Base-by-base conservation (phyloP, 2,888 invertebrate genomes). In the Aricia artaxerxes region DNA sequence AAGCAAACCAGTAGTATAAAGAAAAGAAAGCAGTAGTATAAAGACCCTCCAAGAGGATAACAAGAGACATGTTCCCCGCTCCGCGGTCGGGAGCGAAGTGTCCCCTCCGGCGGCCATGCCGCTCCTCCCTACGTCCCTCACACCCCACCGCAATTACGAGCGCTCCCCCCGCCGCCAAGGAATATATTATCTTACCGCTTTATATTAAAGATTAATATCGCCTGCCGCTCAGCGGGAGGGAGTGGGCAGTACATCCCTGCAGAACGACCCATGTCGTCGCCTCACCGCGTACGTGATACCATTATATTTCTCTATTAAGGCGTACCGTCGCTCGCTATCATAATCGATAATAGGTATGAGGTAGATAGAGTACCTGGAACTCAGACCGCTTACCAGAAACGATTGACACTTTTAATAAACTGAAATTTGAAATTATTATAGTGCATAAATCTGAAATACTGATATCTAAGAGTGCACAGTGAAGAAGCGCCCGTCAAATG, bases 91-190 rank as follows among this genome's bases (percentile, higher is more conserved):
- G 86, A 85, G 89, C 88, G 89, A 89, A 91, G 90, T 93, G 92
- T 85, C 91, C 93, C 93, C 91, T 87, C 91, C 87, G 90, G 85
- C 90, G 85, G 89, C 92, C 91, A 90, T 90, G 86, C 91, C 88
- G 91, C 92, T 88, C 93, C 93, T 90, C 94, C 93, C 92, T 86
- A 87, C 86, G 90, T 84, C 88, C 92, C 93, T 90, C 94, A 93
- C 92, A 92, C 93, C 88, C 89, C 79, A 73, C 78, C 76, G 79
- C 81, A 78, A 73, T 79, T 64, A 78, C 64, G 88, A 87, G 88
- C 86, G 86, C 85, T 86, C 86, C 86, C 85, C 86, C 86, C 86
- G 82, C 87, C 87, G 86, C 84, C 89, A 85, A 86, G 86, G 86
- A 86, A 90, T 90, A 90, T 86, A 87, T 88, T 87, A 88, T 91